These are phyloP conservation scores for Osedax frankpressi DNA, from an alignment of 2,888 invertebrate species.

Conservation along the genomic window DNA sequence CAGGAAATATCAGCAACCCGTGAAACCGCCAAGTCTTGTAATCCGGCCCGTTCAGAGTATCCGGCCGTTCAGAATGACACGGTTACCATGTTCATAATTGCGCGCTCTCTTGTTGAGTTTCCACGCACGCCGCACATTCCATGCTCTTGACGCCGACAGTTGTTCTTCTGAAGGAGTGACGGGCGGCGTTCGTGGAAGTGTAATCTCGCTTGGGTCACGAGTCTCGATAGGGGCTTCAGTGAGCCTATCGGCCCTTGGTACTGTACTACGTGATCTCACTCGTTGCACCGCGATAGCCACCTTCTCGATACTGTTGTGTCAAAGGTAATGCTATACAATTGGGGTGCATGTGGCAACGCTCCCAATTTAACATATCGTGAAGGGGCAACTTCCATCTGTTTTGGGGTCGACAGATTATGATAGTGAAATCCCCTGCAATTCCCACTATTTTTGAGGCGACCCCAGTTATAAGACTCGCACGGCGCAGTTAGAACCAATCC, in stretches of 20 bases:
- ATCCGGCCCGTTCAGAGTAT: too few species aligned
- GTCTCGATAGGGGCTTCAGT: not conserved
- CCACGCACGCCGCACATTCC: not conserved
- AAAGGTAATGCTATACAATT: not conserved
- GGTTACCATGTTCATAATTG: not conserved
- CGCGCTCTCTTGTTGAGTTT: not conserved
- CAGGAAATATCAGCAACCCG: not conserved
- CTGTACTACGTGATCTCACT: not conserved
- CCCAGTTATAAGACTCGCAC: not conserved
- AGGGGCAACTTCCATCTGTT: not conserved
- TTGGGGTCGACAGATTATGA: constrained; percentile 6
- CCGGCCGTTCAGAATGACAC: not conserved
- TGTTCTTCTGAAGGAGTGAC: not conserved
- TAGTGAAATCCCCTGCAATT: not conserved
- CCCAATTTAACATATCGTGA: not conserved
- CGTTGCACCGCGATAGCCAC: not conserved
- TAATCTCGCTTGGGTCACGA: not conserved
- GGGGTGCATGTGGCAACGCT: not conserved
- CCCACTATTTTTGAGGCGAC: not conserved
- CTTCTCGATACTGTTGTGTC: not conserved
- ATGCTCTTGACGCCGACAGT: not conserved
- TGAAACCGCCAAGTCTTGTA: not conserved
- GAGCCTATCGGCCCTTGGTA: not conserved
- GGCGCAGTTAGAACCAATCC: not conserved
- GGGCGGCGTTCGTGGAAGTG: not conserved